Evolutionary conservation across 2,113 vertebrate genomes (phyloP), one percentile per base, ranked within the genome.

Genomic region (Colaptes auratus): DNA sequence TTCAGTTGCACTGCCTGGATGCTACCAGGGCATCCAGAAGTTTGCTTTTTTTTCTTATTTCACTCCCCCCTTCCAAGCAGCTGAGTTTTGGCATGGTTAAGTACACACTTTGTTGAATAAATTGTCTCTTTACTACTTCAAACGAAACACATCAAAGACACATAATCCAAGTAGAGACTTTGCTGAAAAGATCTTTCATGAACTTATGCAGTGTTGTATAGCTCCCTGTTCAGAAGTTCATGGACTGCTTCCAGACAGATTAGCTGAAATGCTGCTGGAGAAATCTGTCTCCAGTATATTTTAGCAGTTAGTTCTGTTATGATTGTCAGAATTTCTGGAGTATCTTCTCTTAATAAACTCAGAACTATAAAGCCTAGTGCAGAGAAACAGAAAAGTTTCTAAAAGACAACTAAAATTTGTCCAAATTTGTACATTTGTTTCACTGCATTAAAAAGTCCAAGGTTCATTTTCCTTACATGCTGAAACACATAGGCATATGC

Each of bases 111-210:
- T 74, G 31, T 72, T 94, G 63, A 77, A 69, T 91, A 89, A 96
- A 36, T 82, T 88, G 59, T 80, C 63, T 73, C 78, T 70, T 64
- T 74, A 55, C 42, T 82, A 82, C 63, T 89, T 97, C 77, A 93
- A 93, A 95, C 55, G 86, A 92, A 96, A 84, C 28, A 93, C 36
- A 92, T 84, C 61, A 94, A 36, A 53, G 59, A 75, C 36, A 48
- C 15, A 77, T 52, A 86, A 96, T 94, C n/a, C 56, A 72, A 96
- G 14, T 13, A 71, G 39, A 78, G 15, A 39, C 25, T 76, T 91
- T 71, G 59, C 65, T 94, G 50, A 89, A 93, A 94, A 67, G 39
- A 88, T 92, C 46, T 79, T 84, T 89, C 21, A 28, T 78, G 50
- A 83, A 44, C 6, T 91, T 74, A 81, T 7, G 24, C 52, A 88